Percentiles rank a stretch among this genome's conserved stretches.
These are phyloP conservation scores for Spialia ferax DNA, from an alignment of 2,888 invertebrate genomes.

Conservation along the genomic window DNA sequence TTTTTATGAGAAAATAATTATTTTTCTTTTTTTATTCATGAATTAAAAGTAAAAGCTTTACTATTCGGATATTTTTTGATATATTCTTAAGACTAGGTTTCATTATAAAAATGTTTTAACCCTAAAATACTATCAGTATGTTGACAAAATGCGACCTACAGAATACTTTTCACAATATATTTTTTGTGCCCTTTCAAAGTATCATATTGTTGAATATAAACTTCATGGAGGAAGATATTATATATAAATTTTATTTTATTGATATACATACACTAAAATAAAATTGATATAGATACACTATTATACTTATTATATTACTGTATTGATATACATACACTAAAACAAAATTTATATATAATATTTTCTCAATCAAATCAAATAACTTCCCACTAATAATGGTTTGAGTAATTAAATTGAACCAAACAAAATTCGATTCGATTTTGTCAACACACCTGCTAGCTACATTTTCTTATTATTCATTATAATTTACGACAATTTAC, in stretches of 20 bases:
- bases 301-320: no score
- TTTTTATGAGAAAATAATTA: slow-evolving; percentile 10
- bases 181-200: no score
- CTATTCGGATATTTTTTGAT: slow-evolving; percentile 13
- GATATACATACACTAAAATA: no score
- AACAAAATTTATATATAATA: no score
- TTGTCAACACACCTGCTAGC: not conserved
- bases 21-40: not conserved
- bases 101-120: slow-evolving; percentile 17
- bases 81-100: slow-evolving; percentile 24
- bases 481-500: not conserved
- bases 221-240: no score
- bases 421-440: not conserved
- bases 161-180: no score
- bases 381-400: no score
- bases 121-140: not conserved
- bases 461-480: not conserved
- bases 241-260: no score
- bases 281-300: no score
- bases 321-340: no score
- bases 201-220: no score
- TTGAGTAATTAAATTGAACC: not conserved
- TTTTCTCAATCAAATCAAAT: no score
- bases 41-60: not conserved
- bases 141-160: slow-evolving; percentile 13